Conservation (phyloP, 1,140 invertebrate species). For the Carposina sasakii region DNA sequence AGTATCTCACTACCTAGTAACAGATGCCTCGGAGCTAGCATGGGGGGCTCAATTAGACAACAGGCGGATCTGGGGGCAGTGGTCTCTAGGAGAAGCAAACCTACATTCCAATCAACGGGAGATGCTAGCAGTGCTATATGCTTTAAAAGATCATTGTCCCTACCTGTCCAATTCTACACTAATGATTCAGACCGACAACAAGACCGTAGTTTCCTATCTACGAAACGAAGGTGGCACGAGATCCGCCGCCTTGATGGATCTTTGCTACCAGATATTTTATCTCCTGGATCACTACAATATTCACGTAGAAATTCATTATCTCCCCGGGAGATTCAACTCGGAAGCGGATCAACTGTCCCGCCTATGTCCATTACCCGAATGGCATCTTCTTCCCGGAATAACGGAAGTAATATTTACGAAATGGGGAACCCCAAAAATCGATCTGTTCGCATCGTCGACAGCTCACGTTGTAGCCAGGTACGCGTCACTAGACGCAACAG, state of each 20-base stretch:
- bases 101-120: not conserved
- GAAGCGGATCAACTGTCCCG: conserved; percentile 7
- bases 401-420: conserved; percentile 23
- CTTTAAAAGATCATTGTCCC: not conserved
- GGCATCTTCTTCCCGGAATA: conserved; percentile 23
- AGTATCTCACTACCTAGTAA: not conserved
- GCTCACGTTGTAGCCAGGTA: conserved; percentile 26
- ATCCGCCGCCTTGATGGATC: conserved; percentile 22
- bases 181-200: conserved; percentile 36
- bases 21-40: not conserved
- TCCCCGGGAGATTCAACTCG: conserved; percentile 18
- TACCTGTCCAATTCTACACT: not conserved
- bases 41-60: not conserved
- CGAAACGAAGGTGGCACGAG: conserved; percentile 35
- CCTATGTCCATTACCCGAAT: conserved; percentile 19
- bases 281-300: not conserved
- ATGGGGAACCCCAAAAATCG: conserved; percentile 30
- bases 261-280: conserved; percentile 16
- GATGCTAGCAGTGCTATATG: not conserved
- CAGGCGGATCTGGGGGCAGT: not conserved
- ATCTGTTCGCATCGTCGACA: conserved; percentile 29
- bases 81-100: not conserved
- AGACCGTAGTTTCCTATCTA: conserved; percentile 26
- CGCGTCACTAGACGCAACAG: conserved; percentile 20
- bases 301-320: not conserved